These are phyloP conservation scores for Anthoscopus minutus DNA, from an alignment of 2,113 vertebrate species.

Conservation along the genomic window DNA sequence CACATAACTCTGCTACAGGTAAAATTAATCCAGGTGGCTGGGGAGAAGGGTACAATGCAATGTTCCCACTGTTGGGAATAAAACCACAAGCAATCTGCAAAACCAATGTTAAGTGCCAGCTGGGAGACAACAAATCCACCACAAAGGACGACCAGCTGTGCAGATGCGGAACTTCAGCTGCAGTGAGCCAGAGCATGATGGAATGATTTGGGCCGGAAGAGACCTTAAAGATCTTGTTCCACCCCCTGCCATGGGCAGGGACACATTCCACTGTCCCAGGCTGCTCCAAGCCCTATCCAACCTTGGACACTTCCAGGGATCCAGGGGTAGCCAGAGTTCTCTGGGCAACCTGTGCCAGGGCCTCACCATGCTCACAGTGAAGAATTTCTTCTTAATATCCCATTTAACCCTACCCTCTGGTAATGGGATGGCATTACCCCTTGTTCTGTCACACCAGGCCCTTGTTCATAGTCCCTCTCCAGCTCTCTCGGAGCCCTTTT, in stretches of 20 bases:
- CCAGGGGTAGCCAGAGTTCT: neutral
- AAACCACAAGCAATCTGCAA: neutral
- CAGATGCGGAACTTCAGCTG: neutral
- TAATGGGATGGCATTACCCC: neutral
- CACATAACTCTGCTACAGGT: neutral
- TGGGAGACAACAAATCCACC: neutral
- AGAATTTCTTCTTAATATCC: neutral
- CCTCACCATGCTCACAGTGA: rapidly evolving
- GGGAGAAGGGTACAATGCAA: neutral
- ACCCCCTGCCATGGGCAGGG: neutral
- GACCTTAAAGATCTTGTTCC: neutral
- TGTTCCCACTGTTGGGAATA: neutral
- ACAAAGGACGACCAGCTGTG: neutral
- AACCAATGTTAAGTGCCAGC: neutral
- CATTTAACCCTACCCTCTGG: neutral
- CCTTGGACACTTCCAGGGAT: neutral
- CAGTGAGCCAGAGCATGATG: neutral
- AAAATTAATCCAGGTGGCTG: neutral
- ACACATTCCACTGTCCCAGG: neutral
- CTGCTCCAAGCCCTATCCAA: neutral
- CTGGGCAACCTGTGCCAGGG: neutral
- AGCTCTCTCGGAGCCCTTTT: neutral
- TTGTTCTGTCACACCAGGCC: neutral
- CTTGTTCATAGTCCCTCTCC: too few relatives aligned
- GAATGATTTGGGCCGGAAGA: neutral